These are phyloP conservation scores for Myotis findleyi DNA, from an alignment of 2,797 vertebrate genomes.

Conservation along the genomic window DNA sequence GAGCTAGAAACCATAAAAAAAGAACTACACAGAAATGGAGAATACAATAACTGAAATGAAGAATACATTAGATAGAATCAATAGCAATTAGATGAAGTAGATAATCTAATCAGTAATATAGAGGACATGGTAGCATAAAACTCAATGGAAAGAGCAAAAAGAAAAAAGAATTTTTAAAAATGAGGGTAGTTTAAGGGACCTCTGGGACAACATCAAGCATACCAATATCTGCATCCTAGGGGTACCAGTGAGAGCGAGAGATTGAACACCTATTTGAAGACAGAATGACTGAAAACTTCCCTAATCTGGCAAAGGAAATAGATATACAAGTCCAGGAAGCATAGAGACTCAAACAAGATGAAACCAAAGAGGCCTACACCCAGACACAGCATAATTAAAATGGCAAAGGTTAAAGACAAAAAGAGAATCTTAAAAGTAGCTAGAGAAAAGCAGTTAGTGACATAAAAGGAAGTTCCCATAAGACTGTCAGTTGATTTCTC, in stretches of 20 bases:
- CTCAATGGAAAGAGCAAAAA: not conserved
- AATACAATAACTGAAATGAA: not conserved
- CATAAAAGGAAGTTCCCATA: not conserved
- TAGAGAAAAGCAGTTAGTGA: not conserved
- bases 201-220: not conserved
- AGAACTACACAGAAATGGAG: not conserved
- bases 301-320: not conserved
- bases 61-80: not conserved
- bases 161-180: not conserved
- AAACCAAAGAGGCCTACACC: not conserved
- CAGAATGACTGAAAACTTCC: not conserved
- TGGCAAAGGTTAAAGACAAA: not conserved
- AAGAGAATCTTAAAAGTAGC: not conserved
- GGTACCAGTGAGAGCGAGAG: not conserved
- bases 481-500: not conserved
- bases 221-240: not conserved
- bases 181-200: not conserved
- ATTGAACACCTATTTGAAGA: not conserved
- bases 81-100: not conserved
- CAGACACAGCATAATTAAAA: not conserved
- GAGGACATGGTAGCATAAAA: not conserved
- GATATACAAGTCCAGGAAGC: not conserved
- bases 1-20: not conserved
- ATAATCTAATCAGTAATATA: not conserved
- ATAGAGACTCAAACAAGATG: not conserved